Percentiles rank a stretch among this genome's conserved stretches.
Conservation (phyloP, 2,888 invertebrate genomes). For the Leptodirus hochenwartii region DNA sequence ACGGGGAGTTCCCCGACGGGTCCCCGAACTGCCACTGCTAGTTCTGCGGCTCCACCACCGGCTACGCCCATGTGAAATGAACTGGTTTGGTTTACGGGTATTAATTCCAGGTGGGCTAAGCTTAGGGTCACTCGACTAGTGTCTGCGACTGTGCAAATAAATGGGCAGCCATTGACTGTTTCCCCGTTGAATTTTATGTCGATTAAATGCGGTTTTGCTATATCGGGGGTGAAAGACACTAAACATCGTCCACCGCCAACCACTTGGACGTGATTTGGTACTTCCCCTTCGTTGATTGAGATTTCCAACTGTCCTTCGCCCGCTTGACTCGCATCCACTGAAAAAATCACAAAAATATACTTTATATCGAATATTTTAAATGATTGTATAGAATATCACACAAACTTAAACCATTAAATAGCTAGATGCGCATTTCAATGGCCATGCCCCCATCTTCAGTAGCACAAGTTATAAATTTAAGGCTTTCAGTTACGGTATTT, state of each 20-base stretch:
- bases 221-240: slow-evolving; percentile 87
- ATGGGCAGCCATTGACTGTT: slow-evolving; percentile 80
- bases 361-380: no score
- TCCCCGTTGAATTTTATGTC: slow-evolving; percentile 94
- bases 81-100: slow-evolving; percentile 67
- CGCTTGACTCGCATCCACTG: slow-evolving; percentile 95
- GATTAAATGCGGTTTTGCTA: slow-evolving; percentile 77
- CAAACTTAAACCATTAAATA: no score
- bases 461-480: no score
- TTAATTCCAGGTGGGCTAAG: slow-evolving; percentile 58
- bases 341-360: slow-evolving; percentile 20
- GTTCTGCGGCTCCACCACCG: slow-evolving; percentile 57
- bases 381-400: no score
- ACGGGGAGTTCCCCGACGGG: slow-evolving; percentile 75
- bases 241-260: slow-evolving; percentile 89
- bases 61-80: slow-evolving; percentile 65
- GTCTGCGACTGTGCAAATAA: slow-evolving; percentile 69
- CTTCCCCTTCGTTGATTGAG: slow-evolving; percentile 96
- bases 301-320: slow-evolving; percentile 99
- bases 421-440: no score
- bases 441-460: no score
- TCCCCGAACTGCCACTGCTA: slow-evolving; percentile 79
- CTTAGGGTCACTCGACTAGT: slow-evolving; percentile 58
- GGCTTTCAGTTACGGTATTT: no score
- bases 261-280: slow-evolving; percentile 95